These are phyloP conservation scores for Lutjanus argentimaculatus DNA, from an alignment of 2,797 vertebrate genomes.

Conservation along the genomic window DNA sequence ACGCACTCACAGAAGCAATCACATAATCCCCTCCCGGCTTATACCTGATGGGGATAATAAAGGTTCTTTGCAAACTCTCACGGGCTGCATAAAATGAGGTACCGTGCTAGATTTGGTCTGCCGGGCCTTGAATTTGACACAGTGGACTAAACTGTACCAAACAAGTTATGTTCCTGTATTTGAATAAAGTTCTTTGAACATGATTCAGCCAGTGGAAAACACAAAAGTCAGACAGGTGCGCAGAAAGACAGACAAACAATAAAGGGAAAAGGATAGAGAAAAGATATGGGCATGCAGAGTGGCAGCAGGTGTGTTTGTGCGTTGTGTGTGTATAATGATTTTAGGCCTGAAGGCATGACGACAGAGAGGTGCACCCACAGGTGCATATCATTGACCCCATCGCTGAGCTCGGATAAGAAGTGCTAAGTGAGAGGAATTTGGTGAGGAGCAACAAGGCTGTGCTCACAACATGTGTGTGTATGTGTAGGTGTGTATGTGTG, in stretches of 20 bases:
- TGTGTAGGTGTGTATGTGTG: slow-evolving; percentile 30
- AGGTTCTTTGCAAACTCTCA: no score
- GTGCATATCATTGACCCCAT: slow-evolving; percentile 48
- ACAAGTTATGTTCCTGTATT: not conserved
- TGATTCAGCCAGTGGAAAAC: not conserved
- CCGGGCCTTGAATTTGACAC: no score
- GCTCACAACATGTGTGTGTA: slow-evolving; percentile 25
- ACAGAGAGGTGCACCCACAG: slow-evolving; percentile 38
- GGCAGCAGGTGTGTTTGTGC: slow-evolving; percentile 21
- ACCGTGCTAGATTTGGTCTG: no score
- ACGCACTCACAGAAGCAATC: no score
- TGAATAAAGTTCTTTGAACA: not conserved
- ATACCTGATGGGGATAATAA: no score
- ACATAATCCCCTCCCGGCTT: no score
- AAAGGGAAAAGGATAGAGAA: not conserved
- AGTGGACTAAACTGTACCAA: not conserved
- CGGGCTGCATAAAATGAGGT: no score
- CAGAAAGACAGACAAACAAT: not conserved
- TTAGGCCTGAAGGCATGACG: slow-evolving; percentile 5
- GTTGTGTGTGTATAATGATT: slow-evolving; percentile 31
- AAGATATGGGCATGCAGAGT: not conserved
- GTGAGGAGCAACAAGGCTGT: slow-evolving; percentile 21
- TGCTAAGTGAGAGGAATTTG: slow-evolving; percentile 69
- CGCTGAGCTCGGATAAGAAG: slow-evolving; percentile 60
- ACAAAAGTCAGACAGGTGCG: slow-evolving; percentile 1